Base-by-base conservation (phyloP, 2,113 vertebrate genomes). In the Probosciger aterrimus region DNA sequence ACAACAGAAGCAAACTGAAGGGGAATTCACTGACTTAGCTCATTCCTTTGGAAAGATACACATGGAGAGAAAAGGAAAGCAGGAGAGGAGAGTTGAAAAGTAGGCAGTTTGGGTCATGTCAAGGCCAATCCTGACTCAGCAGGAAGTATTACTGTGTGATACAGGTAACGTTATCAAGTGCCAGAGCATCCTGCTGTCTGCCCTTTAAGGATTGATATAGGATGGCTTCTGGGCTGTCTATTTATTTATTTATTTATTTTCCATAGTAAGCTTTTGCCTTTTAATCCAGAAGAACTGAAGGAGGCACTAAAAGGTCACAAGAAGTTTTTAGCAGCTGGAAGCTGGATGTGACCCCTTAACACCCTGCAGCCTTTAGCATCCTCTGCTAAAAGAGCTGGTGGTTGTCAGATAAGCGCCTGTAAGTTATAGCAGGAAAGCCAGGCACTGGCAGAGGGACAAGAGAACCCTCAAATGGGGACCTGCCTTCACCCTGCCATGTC, bases 91-190 rank as follows among this genome's bases (percentile, higher is more conserved):
- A 31, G 11, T 7, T 43, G 91, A 25, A 31, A 62, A 91, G 92
- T 50, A 39, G 84, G 37, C 53, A 68, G 31, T 52, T 55, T 3
- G 47, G 82, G 43, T 46, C 10, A 5, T 77, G 90, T 80, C 90
- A 82, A 53, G 90, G 90, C 91, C 92, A 85, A 3, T 85, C 39
- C 94, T 95, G 94, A 94, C 24, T 89, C 94, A 95, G 96, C 93
- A 93, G 80, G 49, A 91, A 11, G 91, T 33, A 3, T 24, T 75
- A 87, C 81, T 25, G 69, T 5, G 88, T 35, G 86, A 7, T 87
- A 74, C 86, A 88, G 88, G 82, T 57, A 69, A 24, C 1, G 2
- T 10, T 82, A 18, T 2, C 27, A 6, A 28, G 64, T 22, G 70
- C 60, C 69, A 43, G 81, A 70, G 90, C 80, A 17, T 59, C 14